These are phyloP conservation scores for Melanostigma gelatinosum DNA, from an alignment of 2,113 vertebrate species.

Conservation along the genomic window DNA sequence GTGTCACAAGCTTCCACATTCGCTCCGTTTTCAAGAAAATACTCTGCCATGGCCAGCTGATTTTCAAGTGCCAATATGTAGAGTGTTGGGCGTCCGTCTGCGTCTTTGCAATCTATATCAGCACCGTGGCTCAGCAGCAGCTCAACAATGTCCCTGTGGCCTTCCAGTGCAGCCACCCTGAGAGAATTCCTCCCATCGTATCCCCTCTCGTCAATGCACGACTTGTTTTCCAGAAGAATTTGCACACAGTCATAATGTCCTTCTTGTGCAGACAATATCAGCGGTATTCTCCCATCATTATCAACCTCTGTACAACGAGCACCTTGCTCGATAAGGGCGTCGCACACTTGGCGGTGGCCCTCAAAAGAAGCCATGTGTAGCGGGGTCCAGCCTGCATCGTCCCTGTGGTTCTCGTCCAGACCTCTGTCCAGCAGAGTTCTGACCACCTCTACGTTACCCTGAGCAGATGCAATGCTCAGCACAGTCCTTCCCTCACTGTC, in stretches of 20 bases:
- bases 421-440: conserved; percentile 98
- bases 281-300: conserved; percentile 94
- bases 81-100: conserved; percentile 95
- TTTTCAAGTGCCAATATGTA: conserved; percentile 98
- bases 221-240: conserved; percentile 93
- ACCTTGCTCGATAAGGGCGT: conserved; percentile 97
- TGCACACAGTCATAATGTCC: conserved; percentile 98
- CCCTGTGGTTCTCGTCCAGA: conserved; percentile 96
- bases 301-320: conserved; percentile 95
- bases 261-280: conserved; percentile 94
- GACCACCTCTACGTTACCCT: conserved; percentile 97
- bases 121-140: conserved; percentile 91
- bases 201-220: conserved; percentile 92
- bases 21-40: conserved; percentile 94
- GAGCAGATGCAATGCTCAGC: conserved; percentile 96
- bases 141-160: conserved; percentile 95
- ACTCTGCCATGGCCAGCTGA: conserved; percentile 95
- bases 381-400: conserved; percentile 97
- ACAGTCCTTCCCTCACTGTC: conserved; percentile 97
- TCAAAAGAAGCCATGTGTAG: conserved; percentile 98
- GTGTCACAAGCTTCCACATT: conserved; percentile 94
- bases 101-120: conserved; percentile 95
- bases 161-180: conserved; percentile 93
- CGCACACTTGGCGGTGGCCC: conserved; percentile 94
- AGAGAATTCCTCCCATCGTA: conserved; percentile 96